These are phyloP conservation scores for Puffinus mauretanicus DNA, from an alignment of 2,113 vertebrate species.

Conservation along the genomic window DNA sequence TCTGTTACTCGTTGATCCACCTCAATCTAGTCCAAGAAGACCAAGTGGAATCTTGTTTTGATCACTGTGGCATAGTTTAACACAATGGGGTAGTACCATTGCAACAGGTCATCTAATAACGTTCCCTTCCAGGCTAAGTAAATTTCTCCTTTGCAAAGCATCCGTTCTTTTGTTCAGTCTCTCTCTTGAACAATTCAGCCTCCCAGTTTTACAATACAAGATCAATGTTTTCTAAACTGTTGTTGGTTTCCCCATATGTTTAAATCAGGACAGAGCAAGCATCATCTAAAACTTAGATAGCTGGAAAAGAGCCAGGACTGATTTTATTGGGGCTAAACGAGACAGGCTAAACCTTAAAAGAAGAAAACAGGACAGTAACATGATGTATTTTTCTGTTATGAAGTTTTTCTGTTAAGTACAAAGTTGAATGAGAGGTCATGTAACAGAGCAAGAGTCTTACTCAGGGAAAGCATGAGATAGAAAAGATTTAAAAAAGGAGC, in stretches of 20 bases:
- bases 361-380: not conserved
- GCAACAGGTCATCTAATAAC: not conserved
- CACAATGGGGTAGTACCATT: not conserved
- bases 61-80: not conserved
- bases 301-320: not conserved
- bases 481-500: not conserved
- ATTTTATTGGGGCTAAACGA: not conserved
- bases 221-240: not conserved
- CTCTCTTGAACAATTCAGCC: not conserved
- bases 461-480: not conserved
- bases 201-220: not conserved
- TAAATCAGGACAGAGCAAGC: not conserved
- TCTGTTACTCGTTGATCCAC: not conserved
- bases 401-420: not conserved
- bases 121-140: not conserved
- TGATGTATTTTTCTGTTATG: not conserved
- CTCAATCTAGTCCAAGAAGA: not conserved
- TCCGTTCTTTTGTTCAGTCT: not conserved
- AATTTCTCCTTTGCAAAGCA: not conserved
- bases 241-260: not conserved
- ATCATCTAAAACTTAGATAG: not conserved
- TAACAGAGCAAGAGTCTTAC: not conserved
- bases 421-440: not conserved
- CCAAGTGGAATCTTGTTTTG: not conserved
- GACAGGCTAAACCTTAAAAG: not conserved